phyloP scores from a whole-genome alignment of 2,888 invertebrate species.

The Pristionchus maxplancki region DNA sequence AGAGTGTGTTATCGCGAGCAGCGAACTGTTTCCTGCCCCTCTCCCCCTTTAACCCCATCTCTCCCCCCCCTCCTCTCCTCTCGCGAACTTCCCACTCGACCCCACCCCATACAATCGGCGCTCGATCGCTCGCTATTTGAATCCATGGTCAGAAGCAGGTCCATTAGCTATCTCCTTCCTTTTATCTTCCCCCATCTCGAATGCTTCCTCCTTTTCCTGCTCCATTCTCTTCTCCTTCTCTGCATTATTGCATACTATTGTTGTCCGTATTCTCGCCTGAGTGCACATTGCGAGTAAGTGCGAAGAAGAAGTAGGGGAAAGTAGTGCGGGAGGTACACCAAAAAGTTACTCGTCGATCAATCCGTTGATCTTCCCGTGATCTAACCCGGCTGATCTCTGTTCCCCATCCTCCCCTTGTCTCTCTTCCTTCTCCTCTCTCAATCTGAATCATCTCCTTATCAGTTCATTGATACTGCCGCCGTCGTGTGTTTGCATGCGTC shows the following conservation, averaged over 20 bases:
- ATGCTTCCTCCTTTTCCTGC: neutral
- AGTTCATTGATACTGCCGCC: neutral
- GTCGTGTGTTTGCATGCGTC: neutral
- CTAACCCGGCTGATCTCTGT: neutral
- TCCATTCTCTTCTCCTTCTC: neutral
- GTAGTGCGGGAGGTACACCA: too few relatives aligned
- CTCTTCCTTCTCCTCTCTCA: neutral
- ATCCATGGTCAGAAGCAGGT: neutral
- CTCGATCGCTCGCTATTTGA: neutral
- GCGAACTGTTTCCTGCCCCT: conserved; percentile 14
- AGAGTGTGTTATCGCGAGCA: conserved; percentile 22
- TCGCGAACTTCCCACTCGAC: neutral
- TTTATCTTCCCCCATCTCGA: neutral
- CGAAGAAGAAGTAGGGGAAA: conserved; percentile 11
- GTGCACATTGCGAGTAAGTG: neutral
- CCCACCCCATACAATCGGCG: conserved; percentile 13
- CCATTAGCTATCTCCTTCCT: neutral
- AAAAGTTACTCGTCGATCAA: neutral
- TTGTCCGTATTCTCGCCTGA: neutral
- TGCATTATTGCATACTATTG: conserved; percentile 16
- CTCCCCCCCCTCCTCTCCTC: neutral
- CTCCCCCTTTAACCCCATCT: too few relatives aligned
- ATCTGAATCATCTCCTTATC: conserved; percentile 32
- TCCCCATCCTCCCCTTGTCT: neutral
- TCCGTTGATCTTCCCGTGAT: neutral